phyloP scores from a whole-genome alignment of 2,797 vertebrate species.

The Hafferia zeledoni region DNA sequence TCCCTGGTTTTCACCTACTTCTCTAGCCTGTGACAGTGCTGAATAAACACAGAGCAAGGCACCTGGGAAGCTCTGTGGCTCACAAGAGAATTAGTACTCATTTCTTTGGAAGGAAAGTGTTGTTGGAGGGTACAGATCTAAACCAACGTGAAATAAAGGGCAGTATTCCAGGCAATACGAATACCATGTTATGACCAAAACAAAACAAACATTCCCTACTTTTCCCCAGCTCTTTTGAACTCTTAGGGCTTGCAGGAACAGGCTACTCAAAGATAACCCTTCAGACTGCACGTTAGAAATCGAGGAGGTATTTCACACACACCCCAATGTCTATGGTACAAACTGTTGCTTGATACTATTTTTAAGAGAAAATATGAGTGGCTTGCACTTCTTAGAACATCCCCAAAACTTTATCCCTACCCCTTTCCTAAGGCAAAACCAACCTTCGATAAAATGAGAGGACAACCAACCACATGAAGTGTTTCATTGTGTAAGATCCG shows the following conservation, averaged over 20 bases:
- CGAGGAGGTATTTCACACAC: neutral
- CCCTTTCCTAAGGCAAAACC: neutral
- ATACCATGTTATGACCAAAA: conserved; percentile 15
- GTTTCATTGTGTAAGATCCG: neutral
- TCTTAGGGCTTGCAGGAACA: conserved; percentile 30
- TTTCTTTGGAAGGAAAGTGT: neutral
- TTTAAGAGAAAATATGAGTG: neutral
- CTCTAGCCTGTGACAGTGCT: neutral
- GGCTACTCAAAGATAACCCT: neutral
- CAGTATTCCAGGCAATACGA: conserved; percentile 15
- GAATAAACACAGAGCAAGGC: neutral
- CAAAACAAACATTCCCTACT: conserved; percentile 15
- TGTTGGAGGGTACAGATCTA: neutral
- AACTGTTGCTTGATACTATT: neutral
- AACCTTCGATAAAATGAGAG: neutral
- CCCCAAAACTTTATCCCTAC: neutral
- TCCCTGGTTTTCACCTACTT: neutral
- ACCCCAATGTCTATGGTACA: neutral
- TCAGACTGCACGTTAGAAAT: neutral
- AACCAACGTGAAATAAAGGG: neutral
- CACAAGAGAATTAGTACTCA: neutral
- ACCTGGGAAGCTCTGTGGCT: neutral
- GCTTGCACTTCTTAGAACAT: neutral
- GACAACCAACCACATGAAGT: neutral
- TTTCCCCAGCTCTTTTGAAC: conserved; percentile 38